Evolutionary conservation across 1,140 invertebrate genomes (phyloP), one percentile per base, ranked within the genome.

Genomic region (Saxidomus purpurata): DNA sequence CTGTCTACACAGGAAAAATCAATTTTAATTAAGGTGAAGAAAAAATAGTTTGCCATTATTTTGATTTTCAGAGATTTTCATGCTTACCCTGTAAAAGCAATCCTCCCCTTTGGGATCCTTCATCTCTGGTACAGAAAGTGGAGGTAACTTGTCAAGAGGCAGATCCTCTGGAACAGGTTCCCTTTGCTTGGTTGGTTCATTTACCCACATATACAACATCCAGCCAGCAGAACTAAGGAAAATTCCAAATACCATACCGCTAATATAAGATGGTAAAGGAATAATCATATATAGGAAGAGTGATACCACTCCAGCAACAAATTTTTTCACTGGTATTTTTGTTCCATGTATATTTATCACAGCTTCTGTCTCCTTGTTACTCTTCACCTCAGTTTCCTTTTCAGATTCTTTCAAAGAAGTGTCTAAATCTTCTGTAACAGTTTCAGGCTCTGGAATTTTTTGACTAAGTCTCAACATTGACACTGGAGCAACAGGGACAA

Each of bases 221-320:
- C 93, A 93, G 17, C 91, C 88, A 34, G 84, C 28, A 3, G 91
- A 92, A 1, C 93, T 84, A 15, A 95, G 19, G 13, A 94, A 49
- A 34, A 82, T 49, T 36, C 95, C 95, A 31, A 92, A 89, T 11
- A 95, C 81, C 67, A 95, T 69, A n/a, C 95, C 95, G 52, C 92
- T 93, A 13, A 95, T 15, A 81, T 92, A 95, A 13, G 94, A 92
- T 31, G 95, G 95, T 40, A 95, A 74, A 1, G 95, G 95, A 28
- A 95, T 36, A 59, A 95, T 92, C 43, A 94, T 71, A 49, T 94
- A 95, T 11, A 93, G 55, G 87, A 95, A 92, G 11, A 94, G 31
- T 36, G 89, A 59, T 25, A 93, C 34, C 0, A 84, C 77, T n/a
- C 90, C 34, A 52, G 87, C 69, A 52, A 90, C 13, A 38, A 93